Percentiles rank a stretch among this genome's conserved stretches.
Conservation (phyloP, 2,888 invertebrate genomes). For the Steinernema scapterisci region DNA sequence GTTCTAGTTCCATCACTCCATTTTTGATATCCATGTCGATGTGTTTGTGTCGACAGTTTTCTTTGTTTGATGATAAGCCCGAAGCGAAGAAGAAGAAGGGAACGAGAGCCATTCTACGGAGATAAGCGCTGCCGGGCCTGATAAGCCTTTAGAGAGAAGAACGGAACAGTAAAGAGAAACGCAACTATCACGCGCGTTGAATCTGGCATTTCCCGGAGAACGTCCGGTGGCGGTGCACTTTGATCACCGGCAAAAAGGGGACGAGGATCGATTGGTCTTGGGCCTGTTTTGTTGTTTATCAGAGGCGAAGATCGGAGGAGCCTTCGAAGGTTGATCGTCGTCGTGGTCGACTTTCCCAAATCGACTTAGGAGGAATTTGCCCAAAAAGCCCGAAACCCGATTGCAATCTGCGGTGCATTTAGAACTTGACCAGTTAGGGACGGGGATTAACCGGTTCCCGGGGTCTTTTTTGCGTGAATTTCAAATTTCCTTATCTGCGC, state of each 20-base stretch:
- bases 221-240: no score
- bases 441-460: constrained; percentile 22
- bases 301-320: no score
- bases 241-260: not conserved
- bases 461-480: not conserved
- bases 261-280: no score
- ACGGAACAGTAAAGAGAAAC: not conserved
- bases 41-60: constrained; percentile 27
- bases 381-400: no score
- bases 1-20: constrained; percentile 3
- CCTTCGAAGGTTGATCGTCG: no score
- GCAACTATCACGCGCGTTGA: constrained; percentile 25
- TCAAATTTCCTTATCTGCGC: constrained; percentile 27
- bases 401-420: constrained; percentile 4
- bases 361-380: no score
- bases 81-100: not conserved
- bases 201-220: constrained; percentile 11
- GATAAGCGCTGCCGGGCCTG: not conserved
- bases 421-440: constrained; percentile 25
- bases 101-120: constrained; percentile 9
- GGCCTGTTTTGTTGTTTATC: no score
- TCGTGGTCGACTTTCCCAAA: no score
- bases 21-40: constrained; percentile 24
- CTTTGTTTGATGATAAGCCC: constrained; percentile 27
- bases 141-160: not conserved